These are phyloP conservation scores for Volucella inflata DNA, from an alignment of 2,888 invertebrate genomes.

Conservation along the genomic window DNA sequence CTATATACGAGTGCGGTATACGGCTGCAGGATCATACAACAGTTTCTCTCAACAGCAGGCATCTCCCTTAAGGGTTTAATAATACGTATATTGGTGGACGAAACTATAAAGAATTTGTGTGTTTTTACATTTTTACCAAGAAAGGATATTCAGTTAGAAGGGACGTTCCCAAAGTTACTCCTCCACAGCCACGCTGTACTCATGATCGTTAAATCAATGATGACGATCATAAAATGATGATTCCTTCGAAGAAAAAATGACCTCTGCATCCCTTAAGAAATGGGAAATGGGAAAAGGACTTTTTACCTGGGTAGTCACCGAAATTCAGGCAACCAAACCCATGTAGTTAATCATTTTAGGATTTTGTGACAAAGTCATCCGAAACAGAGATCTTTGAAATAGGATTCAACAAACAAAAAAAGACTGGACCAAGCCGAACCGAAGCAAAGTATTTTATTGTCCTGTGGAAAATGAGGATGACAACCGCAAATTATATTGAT, in stretches of 20 bases:
- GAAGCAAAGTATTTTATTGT: constrained; percentile 36
- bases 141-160: constrained; percentile 65
- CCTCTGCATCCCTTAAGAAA: not conserved
- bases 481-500: constrained; percentile 75
- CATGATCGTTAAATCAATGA: constrained; percentile 10
- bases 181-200: constrained; percentile 36
- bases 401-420: constrained; percentile 54
- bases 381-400: constrained; percentile 70
- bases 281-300: not conserved
- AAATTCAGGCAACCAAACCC: not conserved
- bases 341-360: constrained; percentile 65
- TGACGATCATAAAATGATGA: constrained; percentile 16
- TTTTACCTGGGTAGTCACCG: constrained; percentile 31
- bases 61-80: constrained; percentile 18
- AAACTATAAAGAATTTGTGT: constrained; percentile 52
- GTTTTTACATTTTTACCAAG: constrained; percentile 69
- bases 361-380: constrained; percentile 60
- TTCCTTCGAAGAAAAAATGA: not conserved
- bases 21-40: not conserved
- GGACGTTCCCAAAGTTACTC: constrained; percentile 52
- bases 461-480: constrained; percentile 52
- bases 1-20: not conserved
- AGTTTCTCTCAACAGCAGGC: constrained; percentile 51
- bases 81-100: constrained; percentile 53
- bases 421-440: constrained; percentile 12